Evolutionary conservation across 2,797 vertebrate genomes (phyloP).

Genomic region (Neosalanx taihuensis): DNA sequence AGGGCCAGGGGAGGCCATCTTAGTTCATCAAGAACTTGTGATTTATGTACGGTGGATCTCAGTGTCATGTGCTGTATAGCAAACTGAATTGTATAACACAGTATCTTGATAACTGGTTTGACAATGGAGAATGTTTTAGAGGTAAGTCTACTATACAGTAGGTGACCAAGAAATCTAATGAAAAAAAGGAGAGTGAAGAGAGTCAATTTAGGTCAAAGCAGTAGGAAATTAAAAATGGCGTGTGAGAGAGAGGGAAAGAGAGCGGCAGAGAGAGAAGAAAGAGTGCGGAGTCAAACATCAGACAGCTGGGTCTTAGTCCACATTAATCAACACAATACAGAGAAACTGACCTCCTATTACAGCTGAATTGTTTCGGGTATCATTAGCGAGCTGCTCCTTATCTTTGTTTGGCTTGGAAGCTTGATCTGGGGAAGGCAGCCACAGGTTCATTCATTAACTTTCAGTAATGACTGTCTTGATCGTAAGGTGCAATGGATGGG

Average conservation of each 20-base stretch:
- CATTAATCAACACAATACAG: conserved; percentile 39
- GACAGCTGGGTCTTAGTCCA: conserved; percentile 47
- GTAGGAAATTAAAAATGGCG: conserved; percentile 18
- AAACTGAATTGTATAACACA: too few species aligned
- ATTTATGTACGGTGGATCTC: too few species aligned
- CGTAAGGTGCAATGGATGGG: background rate
- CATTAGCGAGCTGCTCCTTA: conserved; percentile 75
- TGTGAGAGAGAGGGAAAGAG: conserved; percentile 18
- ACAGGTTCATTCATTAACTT: conserved; percentile 24
- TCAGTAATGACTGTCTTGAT: conserved; percentile 25
- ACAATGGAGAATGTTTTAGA: background rate
- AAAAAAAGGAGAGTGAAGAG: background rate
- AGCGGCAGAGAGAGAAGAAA: conserved; percentile 22
- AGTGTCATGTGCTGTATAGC: too few species aligned
- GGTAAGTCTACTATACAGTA: background rate
- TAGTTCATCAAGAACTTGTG: background rate
- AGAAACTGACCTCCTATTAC: conserved; percentile 83
- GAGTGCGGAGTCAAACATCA: conserved; percentile 20
- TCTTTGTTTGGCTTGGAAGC: conserved; percentile 58
- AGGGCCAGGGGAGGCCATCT: background rate
- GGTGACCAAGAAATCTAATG: background rate
- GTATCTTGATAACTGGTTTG: too few species aligned
- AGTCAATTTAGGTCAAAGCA: too few species aligned
- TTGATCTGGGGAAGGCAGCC: conserved; percentile 33
- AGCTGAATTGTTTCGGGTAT: conserved; percentile 79